These are phyloP conservation scores for Thamnaconus septentrionalis DNA, from an alignment of 2,113 vertebrate genomes.

Conservation along the genomic window DNA sequence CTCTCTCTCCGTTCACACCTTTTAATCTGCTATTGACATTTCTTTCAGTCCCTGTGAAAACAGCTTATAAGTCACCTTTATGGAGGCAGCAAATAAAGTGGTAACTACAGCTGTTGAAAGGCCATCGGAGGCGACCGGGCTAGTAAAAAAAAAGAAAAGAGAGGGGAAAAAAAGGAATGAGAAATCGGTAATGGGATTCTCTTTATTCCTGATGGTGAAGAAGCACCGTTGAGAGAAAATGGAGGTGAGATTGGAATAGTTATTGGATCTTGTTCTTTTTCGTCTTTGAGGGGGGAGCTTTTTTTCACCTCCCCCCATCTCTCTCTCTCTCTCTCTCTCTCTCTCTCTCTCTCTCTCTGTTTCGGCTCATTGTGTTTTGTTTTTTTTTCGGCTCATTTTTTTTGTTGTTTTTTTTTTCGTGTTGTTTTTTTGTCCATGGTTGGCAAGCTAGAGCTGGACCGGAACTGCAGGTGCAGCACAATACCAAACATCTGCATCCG, in stretches of 20 bases:
- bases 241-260: conserved; percentile 57
- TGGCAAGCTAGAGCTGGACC: conserved; percentile 43
- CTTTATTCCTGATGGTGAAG: conserved; percentile 57
- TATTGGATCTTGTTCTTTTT: conserved; percentile 52
- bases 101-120: conserved; percentile 66
- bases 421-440: conserved; percentile 36
- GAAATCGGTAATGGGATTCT: conserved; percentile 64
- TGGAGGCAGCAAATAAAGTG: conserved; percentile 69
- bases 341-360: background rate
- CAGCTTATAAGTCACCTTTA: conserved; percentile 77
- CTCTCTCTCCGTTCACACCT: conserved; percentile 62
- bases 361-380: background rate
- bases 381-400: too few species aligned
- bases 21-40: conserved; percentile 78
- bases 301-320: background rate
- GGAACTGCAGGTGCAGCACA: conserved; percentile 68
- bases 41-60: conserved; percentile 66
- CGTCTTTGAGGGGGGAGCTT: conserved; percentile 29
- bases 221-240: conserved; percentile 57
- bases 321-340: background rate
- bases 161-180: conserved; percentile 45
- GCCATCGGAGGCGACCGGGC: conserved; percentile 51
- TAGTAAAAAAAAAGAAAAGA: conserved; percentile 75
- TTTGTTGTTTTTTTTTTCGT: conserved; percentile 3
- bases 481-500: conserved; percentile 64